A percentile compares a stretch with the other conserved stretches of the same genome.
Conservation (phyloP, 1,140 invertebrate species). For the Tetraneura akinire region DNA sequence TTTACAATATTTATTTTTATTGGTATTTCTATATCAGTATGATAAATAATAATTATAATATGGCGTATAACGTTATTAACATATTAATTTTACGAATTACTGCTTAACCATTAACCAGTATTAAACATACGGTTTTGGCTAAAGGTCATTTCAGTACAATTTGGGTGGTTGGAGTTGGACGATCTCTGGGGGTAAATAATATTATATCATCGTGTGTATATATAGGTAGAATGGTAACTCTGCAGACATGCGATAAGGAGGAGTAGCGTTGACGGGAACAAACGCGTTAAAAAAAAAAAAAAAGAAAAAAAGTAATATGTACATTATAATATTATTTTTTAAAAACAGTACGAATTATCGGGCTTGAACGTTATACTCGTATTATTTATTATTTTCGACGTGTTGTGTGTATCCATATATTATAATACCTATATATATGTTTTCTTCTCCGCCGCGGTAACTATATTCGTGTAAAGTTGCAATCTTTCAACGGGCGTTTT, state of each 20-base stretch:
- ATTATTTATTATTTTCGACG: conserved; percentile 7
- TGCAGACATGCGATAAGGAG: conserved; percentile 9
- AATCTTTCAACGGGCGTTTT: conserved; percentile 49
- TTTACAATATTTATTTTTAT: no score
- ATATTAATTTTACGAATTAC: no score
- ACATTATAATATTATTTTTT: no score
- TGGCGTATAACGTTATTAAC: no score
- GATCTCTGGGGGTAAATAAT: not conserved
- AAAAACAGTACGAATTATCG: conserved; percentile 25
- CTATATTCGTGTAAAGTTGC: conserved; percentile 45
- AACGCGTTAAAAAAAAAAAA: not conserved
- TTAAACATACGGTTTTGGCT: no score
- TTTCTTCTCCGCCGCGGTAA: not conserved
- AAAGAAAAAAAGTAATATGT: not conserved
- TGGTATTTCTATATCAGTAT: no score
- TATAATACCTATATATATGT: not conserved
- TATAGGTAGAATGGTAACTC: not conserved
- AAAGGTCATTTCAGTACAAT: no score
- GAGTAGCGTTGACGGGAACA: conserved; percentile 20
- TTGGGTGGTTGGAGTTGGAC: no score
- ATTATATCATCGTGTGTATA: no score
- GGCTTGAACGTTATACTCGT: not conserved
- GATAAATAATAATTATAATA: no score
- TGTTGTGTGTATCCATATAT: no score
- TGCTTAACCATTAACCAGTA: no score